These are phyloP conservation scores for Platyrinchus mystaceus DNA, from an alignment of 2,797 vertebrate genomes.

Conservation along the genomic window DNA sequence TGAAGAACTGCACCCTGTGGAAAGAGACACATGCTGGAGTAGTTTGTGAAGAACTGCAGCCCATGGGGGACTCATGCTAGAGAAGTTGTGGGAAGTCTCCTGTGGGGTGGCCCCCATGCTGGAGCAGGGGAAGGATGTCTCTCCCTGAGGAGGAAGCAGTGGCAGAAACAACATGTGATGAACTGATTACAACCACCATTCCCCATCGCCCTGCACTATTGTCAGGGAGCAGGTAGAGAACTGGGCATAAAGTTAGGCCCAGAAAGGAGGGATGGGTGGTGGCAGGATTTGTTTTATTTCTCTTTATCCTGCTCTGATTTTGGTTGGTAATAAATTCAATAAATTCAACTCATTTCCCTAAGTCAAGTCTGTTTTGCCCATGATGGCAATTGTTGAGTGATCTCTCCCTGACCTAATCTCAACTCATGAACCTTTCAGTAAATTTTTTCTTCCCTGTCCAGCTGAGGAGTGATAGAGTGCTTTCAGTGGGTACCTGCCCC, in stretches of 20 bases:
- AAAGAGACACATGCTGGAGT: neutral
- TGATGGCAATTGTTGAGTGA: neutral
- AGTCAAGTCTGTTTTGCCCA: neutral
- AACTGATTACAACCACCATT: neutral
- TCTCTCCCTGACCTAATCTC: neutral
- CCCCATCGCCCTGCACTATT: rapidly evolving
- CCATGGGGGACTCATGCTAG: neutral
- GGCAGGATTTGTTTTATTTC: neutral
- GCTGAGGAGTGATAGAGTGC: neutral
- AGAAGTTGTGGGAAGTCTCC: neutral
- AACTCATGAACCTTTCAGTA: neutral
- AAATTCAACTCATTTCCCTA: neutral
- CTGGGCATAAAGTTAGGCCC: neutral
- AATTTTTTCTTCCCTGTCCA: neutral
- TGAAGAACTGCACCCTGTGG: neutral
- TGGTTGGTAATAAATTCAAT: neutral
- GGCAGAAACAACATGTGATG: neutral
- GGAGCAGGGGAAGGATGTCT: neutral
- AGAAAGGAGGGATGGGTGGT: neutral
- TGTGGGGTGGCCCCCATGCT: neutral
- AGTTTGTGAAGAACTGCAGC: neutral
- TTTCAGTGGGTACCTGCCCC: neutral
- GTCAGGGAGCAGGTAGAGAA: neutral
- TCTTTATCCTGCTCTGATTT: neutral
- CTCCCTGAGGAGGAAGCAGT: neutral